A percentile compares a stretch with the other conserved stretches of the same genome.
phyloP scores from a whole-genome alignment of 2,113 vertebrate genomes.

The Chionomys nivalis region DNA sequence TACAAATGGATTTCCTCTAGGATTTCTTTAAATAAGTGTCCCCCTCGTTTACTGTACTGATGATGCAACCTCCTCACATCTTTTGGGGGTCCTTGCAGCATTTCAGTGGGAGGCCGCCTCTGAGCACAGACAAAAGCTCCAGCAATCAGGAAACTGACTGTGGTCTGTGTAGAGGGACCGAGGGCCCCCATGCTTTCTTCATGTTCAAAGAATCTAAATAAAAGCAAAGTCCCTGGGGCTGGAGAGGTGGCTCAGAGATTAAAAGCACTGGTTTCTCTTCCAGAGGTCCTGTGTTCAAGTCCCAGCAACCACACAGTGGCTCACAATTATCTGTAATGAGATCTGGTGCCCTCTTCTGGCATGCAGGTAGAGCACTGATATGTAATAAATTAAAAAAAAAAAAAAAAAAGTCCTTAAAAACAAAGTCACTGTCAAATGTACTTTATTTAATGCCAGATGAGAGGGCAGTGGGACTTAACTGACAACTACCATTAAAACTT shows the following conservation, averaged over 20 bases:
- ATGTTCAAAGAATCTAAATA: conserved; percentile 40
- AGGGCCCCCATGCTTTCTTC: neutral
- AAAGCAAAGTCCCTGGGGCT: neutral
- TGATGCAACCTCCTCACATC: neutral
- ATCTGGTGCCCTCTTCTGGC: too few species aligned
- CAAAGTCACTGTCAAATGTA: neutral
- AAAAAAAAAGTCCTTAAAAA: neutral
- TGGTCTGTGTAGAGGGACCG: neutral
- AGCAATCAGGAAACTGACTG: neutral
- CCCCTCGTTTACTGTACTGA: neutral
- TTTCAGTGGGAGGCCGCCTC: neutral
- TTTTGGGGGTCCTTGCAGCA: neutral
- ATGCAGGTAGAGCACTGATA: too few species aligned
- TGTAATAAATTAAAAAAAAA: too few species aligned
- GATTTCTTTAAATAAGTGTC: conserved; percentile 14
- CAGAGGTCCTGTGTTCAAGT: too few species aligned
- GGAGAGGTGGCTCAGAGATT: too few species aligned
- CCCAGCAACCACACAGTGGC: too few species aligned
- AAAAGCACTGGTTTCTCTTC: too few species aligned
- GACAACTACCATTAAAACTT: conserved; percentile 8
- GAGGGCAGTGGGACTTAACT: neutral
- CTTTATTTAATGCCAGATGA: neutral
- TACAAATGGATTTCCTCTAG: conserved; percentile 5
- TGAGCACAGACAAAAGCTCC: neutral
- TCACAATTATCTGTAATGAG: too few species aligned